Percentiles rank a stretch among this genome's conserved stretches.
phyloP scores from a whole-genome alignment of 2,888 invertebrate species.

The Cosmia trapezina region DNA sequence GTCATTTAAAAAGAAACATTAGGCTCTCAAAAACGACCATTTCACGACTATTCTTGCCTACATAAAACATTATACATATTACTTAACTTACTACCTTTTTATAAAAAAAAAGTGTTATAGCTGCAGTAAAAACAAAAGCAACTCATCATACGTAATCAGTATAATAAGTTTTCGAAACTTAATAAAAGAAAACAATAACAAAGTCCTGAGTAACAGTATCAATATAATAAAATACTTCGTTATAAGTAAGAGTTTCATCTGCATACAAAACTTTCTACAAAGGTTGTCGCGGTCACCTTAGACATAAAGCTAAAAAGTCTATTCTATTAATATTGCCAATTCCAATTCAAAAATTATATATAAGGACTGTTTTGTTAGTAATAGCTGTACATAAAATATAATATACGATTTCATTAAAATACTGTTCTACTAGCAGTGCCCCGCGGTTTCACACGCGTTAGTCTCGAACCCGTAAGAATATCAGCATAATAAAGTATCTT shows the following conservation, averaged over 20 bases:
- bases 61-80: background rate
- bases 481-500: too few relatives aligned
- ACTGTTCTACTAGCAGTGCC: background rate
- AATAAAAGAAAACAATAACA: constrained; percentile 31
- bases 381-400: background rate
- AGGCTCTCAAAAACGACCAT: too few relatives aligned
- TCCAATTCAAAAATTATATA: background rate
- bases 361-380: background rate
- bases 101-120: background rate
- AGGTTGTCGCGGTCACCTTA: constrained; percentile 44
- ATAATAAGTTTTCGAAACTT: constrained; percentile 11
- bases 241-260: constrained; percentile 7
- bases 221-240: constrained; percentile 26
- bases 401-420: background rate
- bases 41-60: background rate
- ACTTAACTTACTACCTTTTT: background rate
- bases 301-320: constrained; percentile 8
- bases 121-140: constrained; percentile 7
- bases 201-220: constrained; percentile 18
- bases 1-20: too few relatives aligned
- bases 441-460: too few relatives aligned
- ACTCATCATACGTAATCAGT: background rate
- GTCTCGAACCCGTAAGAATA: too few relatives aligned
- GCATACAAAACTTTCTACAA: constrained; percentile 28
- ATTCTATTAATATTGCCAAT: background rate